Conservation (phyloP, 2,113 vertebrate species). For the Sialia sialis region DNA sequence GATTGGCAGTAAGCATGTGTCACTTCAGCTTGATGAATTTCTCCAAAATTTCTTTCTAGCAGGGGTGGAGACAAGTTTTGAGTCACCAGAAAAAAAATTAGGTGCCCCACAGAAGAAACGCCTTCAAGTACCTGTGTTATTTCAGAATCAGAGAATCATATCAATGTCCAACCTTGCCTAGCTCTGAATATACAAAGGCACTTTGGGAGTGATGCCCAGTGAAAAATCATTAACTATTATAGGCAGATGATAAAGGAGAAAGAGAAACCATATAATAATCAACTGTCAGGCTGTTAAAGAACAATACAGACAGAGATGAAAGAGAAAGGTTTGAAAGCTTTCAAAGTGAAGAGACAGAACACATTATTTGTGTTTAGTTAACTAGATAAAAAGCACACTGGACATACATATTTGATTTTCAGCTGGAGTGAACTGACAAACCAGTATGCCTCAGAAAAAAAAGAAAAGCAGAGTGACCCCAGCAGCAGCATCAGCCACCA, state of each 20-base stretch:
- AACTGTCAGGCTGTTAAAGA: slow-evolving; percentile 43
- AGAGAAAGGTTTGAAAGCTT: slow-evolving; percentile 45
- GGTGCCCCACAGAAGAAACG: background rate
- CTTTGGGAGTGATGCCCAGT: background rate
- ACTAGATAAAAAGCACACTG: slow-evolving; percentile 24
- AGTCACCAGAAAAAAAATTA: background rate
- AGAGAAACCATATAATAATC: slow-evolving; percentile 9
- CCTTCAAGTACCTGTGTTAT: background rate
- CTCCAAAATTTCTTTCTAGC: background rate
- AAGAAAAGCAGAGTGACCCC: background rate
- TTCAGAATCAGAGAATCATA: background rate
- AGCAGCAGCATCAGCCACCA: background rate
- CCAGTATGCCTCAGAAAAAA: background rate
- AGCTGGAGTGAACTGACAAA: background rate
- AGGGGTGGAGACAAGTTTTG: background rate
- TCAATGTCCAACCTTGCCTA: background rate
- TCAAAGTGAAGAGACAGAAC: slow-evolving; percentile 5
- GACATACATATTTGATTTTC: slow-evolving; percentile 34
- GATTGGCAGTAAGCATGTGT: background rate
- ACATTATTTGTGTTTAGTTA: slow-evolving; percentile 48
- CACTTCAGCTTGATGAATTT: background rate
- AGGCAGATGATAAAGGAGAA: slow-evolving; percentile 21
- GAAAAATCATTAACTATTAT: background rate
- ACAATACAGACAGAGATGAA: slow-evolving; percentile 50
- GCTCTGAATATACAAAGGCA: background rate